phyloP scores from a whole-genome alignment of 2,113 vertebrate species.

The Nicator chloris region DNA sequence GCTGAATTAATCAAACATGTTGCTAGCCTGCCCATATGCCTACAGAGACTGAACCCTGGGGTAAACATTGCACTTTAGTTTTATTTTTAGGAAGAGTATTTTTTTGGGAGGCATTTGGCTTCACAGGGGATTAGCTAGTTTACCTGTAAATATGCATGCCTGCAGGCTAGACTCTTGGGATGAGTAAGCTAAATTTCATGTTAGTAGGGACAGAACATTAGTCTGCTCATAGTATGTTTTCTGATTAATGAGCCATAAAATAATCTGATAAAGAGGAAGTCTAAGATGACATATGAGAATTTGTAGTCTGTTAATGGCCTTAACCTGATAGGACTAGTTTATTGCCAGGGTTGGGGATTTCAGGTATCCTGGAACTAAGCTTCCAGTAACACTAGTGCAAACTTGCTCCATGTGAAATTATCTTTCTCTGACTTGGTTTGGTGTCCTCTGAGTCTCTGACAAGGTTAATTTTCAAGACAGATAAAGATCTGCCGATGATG shows the following conservation, averaged over 20 bases:
- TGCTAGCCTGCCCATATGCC: neutral
- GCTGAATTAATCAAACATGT: neutral
- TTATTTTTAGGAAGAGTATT: neutral
- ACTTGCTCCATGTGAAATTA: neutral
- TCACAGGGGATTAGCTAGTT: neutral
- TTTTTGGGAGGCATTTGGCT: neutral
- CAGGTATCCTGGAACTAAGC: neutral
- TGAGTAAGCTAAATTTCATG: neutral
- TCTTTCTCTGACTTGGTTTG: neutral
- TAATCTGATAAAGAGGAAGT: neutral
- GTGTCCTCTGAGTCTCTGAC: neutral
- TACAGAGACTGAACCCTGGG: neutral
- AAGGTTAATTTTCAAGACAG: neutral
- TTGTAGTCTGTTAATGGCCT: neutral
- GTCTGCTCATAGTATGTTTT: neutral
- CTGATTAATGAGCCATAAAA: neutral
- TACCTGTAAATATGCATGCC: neutral
- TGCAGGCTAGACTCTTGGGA: neutral
- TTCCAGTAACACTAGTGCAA: neutral
- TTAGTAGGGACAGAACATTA: neutral
- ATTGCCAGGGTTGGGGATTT: neutral
- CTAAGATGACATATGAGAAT: neutral
- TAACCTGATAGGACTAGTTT: neutral
- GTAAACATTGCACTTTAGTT: neutral
- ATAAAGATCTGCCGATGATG: neutral